Evolutionary conservation across 35 echinoderm and acorn worm genomes (phyloP).

Genomic region (Antedon bifida): DNA sequence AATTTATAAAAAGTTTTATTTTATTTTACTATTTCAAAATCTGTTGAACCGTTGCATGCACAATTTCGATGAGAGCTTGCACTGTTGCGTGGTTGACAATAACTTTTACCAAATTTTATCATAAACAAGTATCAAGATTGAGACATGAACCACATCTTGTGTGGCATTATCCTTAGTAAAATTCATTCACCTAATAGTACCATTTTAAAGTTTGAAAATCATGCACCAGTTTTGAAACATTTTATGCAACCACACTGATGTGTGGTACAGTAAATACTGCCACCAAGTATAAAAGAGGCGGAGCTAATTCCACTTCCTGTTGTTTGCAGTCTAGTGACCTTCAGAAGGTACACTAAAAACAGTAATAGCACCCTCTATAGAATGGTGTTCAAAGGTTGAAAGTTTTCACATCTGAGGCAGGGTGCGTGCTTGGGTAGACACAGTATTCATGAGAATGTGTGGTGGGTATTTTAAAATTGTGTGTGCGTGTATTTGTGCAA

Average conservation of each 20-base stretch:
- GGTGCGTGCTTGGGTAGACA: constrained; percentile 1
- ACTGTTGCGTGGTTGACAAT: background rate
- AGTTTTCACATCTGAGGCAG: background rate
- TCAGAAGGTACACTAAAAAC: background rate
- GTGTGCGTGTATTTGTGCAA: background rate
- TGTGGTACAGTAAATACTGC: background rate
- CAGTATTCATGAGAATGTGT: background rate
- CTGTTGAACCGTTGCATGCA: background rate
- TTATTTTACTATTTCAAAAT: background rate
- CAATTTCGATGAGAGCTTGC: background rate
- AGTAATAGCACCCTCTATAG: background rate
- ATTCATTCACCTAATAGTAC: background rate
- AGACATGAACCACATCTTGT: background rate
- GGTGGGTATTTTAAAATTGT: background rate
- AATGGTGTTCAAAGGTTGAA: background rate
- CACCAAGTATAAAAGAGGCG: background rate
- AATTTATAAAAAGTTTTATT: background rate
- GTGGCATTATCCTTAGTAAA: background rate
- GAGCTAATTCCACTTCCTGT: background rate
- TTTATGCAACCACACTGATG: background rate
- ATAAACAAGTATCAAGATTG: background rate
- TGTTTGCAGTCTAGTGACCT: background rate
- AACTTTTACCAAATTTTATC: background rate
- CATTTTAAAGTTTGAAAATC: background rate
- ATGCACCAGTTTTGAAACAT: background rate